These are phyloP conservation scores for Lethenteron camtschaticum DNA, from an alignment of 2,113 vertebrate genomes.

Conservation along the genomic window DNA sequence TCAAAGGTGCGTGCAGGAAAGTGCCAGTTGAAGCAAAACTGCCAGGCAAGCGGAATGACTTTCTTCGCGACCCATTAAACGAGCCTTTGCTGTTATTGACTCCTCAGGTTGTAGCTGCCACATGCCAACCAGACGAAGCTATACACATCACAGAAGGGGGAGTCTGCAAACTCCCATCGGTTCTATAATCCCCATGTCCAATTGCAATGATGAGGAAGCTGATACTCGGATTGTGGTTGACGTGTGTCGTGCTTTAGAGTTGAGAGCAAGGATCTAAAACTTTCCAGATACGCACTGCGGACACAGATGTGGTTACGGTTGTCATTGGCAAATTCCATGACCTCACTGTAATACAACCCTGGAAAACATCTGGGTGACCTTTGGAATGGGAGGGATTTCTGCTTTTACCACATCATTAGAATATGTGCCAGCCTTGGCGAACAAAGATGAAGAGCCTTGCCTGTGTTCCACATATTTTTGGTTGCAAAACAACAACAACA, in stretches of 20 bases:
- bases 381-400: not conserved
- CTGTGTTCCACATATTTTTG: not conserved
- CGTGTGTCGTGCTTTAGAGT: not conserved
- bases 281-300: conserved; percentile 1
- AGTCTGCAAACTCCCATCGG: not conserved
- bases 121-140: not conserved
- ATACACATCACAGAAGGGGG: not conserved
- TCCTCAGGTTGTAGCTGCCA: not conserved
- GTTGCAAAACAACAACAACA: not conserved
- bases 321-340: not conserved
- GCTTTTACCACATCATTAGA: not conserved
- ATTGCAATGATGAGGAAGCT: conserved; percentile 7
- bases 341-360: not conserved
- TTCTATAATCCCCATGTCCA: conserved; percentile 2
- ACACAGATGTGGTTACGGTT: not conserved
- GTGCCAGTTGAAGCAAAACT: not conserved
- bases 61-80: not conserved
- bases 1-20: not conserved
- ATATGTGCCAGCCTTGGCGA: not conserved
- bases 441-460: not conserved
- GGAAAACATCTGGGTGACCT: conserved; percentile 1
- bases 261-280: not conserved
- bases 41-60: not conserved
- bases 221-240: not conserved
- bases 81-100: not conserved